Evolutionary conservation across 1,140 invertebrate genomes (phyloP).

Genomic region (Rhagoletis pomonella): DNA sequence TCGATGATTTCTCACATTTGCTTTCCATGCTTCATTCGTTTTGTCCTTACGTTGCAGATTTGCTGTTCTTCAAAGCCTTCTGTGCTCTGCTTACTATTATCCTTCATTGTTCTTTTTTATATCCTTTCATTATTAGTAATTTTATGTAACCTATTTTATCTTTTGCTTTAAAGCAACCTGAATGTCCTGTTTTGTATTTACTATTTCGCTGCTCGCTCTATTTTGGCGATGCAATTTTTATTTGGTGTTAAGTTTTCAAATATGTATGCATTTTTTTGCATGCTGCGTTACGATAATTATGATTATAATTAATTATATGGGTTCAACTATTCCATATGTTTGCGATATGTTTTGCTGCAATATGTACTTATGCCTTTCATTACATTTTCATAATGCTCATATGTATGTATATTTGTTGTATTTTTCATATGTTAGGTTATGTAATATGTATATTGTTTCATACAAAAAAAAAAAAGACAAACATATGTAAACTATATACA

Average conservation of each 20-base stretch:
- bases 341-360: conserved; percentile 14
- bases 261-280: background rate
- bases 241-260: background rate
- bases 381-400: background rate
- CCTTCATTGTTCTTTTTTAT: background rate
- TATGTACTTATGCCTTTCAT: conserved; percentile 8
- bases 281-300: background rate
- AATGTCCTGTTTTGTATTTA: conserved; percentile 46
- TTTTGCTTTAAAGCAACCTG: conserved; percentile 37
- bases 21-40: background rate
- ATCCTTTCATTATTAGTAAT: background rate
- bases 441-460: too few species aligned
- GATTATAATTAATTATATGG: too few species aligned
- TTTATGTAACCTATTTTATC: conserved; percentile 39
- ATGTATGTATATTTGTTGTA: background rate
- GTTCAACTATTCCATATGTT: background rate
- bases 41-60: too few species aligned
- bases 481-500: too few species aligned
- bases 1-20: background rate
- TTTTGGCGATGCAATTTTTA: background rate
- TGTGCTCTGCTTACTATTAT: background rate
- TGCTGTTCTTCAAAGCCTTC: background rate
- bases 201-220: background rate
- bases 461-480: too few species aligned
- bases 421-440: conserved; percentile 13